A percentile compares a stretch with the other conserved stretches of the same genome.
Conservation (phyloP, 2,113 vertebrate species). For the Nothobranchius kuhntae region DNA sequence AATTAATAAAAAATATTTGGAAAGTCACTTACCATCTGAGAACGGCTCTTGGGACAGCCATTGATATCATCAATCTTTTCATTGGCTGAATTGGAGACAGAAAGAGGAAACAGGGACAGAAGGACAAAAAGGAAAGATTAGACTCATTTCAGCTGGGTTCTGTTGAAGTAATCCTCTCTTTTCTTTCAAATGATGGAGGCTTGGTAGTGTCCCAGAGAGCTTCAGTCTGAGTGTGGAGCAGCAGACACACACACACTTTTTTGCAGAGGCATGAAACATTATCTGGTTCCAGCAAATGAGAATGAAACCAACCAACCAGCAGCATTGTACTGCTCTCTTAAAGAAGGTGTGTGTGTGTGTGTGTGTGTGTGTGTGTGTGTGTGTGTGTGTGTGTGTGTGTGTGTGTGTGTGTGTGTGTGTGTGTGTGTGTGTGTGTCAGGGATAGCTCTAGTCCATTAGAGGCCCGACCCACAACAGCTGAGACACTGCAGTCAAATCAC, state of each 20-base stretch:
- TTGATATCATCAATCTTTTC: conserved; percentile 99
- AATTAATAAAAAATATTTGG: conserved; percentile 26
- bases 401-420: conserved; percentile 52
- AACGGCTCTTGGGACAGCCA: conserved; percentile 94
- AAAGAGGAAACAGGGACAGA: conserved; percentile 1
- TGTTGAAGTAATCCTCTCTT: conserved; percentile 32
- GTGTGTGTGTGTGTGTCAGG: conserved; percentile 70
- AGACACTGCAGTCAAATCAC: conserved; percentile 74
- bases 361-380: conserved; percentile 61
- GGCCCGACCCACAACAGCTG: conserved; percentile 90
- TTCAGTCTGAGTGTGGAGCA: conserved; percentile 44
- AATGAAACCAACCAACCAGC: conserved; percentile 60
- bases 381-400: no score
- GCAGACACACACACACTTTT: conserved; percentile 12
- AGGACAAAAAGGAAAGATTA: conserved; percentile 11
- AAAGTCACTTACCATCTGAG: conserved; percentile 94
- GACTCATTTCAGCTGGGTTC: conserved; percentile 21
- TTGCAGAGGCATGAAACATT: conserved; percentile 64
- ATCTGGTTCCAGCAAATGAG: conserved; percentile 67
- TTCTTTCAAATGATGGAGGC: conserved; percentile 27
- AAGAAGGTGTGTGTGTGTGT: conserved; percentile 62
- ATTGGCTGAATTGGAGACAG: conserved; percentile 85
- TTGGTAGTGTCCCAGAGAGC: conserved; percentile 32
- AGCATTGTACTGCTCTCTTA: conserved; percentile 36
- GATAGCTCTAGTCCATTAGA: conserved; percentile 56